Conservation (phyloP, 2,888 invertebrate species). For the Hypolimnas misippus region DNA sequence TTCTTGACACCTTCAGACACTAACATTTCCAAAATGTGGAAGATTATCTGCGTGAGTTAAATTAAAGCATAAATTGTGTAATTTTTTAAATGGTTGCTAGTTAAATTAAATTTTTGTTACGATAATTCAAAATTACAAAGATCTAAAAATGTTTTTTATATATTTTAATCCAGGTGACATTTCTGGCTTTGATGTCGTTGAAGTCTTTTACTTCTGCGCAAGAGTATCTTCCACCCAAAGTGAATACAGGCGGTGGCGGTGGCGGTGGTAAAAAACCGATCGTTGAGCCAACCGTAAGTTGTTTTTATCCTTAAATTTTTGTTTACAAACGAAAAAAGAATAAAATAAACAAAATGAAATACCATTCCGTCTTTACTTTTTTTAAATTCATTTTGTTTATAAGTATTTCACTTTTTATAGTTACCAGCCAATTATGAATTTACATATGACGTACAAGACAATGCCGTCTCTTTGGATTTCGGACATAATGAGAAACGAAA, state of each 20-base stretch:
- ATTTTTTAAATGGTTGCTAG: not conserved
- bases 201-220: conserved; percentile 66
- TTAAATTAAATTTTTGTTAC: not conserved
- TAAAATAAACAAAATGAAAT: not conserved
- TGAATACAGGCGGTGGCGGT: conserved; percentile 49
- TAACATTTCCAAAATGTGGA: conserved; percentile 59
- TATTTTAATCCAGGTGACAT: conserved; percentile 52
- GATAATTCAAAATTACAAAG: not conserved
- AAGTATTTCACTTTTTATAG: conserved; percentile 52
- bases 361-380: not conserved
- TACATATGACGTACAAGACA: conserved; percentile 86
- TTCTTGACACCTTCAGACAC: conserved; percentile 40
- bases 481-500: conserved; percentile 87
- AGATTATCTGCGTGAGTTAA: conserved; percentile 64
- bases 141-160: not conserved
- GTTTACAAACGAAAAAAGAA: not conserved
- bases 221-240: conserved; percentile 82
- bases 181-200: conserved; percentile 64
- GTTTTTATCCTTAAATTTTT: conserved; percentile 1
- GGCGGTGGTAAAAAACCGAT: conserved; percentile 57
- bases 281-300: conserved; percentile 64
- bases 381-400: not conserved
- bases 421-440: conserved; percentile 86
- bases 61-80: not conserved
- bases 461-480: conserved; percentile 83